These are phyloP conservation scores for Perodicticus potto DNA, from an alignment of 2,797 vertebrate genomes.

Conservation along the genomic window DNA sequence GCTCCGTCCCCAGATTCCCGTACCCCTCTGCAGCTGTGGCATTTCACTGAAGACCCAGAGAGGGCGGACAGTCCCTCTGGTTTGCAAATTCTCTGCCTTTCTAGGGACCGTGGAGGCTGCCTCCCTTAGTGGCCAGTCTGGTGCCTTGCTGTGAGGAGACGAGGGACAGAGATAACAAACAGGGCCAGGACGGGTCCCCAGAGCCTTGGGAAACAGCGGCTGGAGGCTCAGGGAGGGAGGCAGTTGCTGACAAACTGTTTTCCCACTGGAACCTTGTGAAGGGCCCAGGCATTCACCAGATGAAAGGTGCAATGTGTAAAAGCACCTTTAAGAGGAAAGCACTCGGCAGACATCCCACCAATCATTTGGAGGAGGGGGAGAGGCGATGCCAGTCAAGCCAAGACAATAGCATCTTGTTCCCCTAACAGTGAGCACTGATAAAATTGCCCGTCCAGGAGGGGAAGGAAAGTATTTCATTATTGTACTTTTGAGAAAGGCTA, in stretches of 20 bases:
- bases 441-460: constrained; percentile 73
- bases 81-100: background rate
- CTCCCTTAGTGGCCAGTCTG: background rate
- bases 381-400: constrained; percentile 77
- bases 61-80: background rate
- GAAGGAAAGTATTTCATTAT: constrained; percentile 80
- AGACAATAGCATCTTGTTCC: constrained; percentile 81
- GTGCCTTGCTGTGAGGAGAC: background rate
- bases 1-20: too few species aligned
- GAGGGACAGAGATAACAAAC: background rate
- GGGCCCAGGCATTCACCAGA: constrained; percentile 20
- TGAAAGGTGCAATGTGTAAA: constrained; percentile 40
- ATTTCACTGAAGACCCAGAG: background rate
- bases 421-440: constrained; percentile 71
- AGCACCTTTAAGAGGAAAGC: constrained; percentile 55
- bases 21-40: background rate
- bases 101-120: background rate
- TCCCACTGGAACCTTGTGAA: background rate
- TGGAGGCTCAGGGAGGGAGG: background rate
- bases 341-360: constrained; percentile 27
- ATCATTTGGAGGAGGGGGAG: constrained; percentile 64
- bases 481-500: constrained; percentile 77
- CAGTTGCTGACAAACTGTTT: background rate
- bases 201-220: background rate
- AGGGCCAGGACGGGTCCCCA: background rate